A percentile compares a stretch with the other conserved stretches of the same genome.
These are phyloP conservation scores for Acholoe squamosa DNA, from an alignment of 2,888 invertebrate genomes.

Conservation along the genomic window DNA sequence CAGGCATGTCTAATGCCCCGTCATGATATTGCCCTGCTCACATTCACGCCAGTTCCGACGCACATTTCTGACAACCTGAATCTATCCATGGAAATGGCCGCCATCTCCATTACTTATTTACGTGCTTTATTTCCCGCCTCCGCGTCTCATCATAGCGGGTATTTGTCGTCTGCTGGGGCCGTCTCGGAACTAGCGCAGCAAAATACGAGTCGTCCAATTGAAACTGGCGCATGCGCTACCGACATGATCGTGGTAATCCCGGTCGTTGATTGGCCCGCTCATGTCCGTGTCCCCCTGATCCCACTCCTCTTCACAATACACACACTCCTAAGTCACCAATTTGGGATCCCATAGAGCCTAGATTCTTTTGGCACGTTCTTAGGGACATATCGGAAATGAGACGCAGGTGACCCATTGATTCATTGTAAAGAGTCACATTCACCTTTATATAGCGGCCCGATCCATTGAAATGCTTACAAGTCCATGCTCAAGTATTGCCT, in stretches of 20 bases:
- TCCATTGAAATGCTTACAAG: no score
- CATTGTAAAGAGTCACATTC: no score
- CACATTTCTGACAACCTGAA: not conserved
- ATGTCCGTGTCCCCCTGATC: not conserved
- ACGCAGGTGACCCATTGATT: no score
- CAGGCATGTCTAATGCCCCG: not conserved
- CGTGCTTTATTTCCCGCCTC: slow-evolving; percentile 8
- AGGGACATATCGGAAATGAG: no score
- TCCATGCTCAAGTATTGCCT: no score
- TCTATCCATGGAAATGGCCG: not conserved
- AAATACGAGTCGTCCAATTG: not conserved
- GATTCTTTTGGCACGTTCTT: no score
- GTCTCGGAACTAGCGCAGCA: not conserved
- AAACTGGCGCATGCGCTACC: not conserved
- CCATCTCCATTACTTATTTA: slow-evolving; percentile 27
- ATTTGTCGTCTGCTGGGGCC: not conserved
- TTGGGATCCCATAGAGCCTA: no score
- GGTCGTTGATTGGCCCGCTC: slow-evolving; percentile 7
- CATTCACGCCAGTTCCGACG: not conserved
- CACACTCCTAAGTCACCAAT: no score
- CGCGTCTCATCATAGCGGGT: not conserved
- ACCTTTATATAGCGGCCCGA: no score
- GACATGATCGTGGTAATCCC: not conserved
- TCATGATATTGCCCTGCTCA: not conserved
- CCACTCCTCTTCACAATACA: not conserved